Base-by-base conservation (phyloP, 2,888 invertebrate species). In the Mamestra brassicae region DNA sequence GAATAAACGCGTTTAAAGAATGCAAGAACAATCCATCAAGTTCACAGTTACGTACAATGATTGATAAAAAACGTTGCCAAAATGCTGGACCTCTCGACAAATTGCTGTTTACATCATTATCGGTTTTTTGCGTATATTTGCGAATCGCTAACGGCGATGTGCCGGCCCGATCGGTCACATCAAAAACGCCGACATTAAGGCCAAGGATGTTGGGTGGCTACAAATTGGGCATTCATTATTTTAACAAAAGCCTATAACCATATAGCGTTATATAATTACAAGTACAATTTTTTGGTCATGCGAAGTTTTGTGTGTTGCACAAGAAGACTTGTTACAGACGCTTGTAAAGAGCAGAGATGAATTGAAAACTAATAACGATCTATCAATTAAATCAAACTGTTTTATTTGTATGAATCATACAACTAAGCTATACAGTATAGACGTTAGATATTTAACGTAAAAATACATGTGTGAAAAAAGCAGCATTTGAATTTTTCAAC, bases 151-250 rank as follows among this genome's bases (percentile, higher is more conserved):
- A 94, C 92, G 90, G 93, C 93, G 84, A 83, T 86, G 87, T 83
- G 88, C 85, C 87, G 86, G 86, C 80, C 83, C 81, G 83, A 86
- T 87, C 89, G 89, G 89, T 89, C 90, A 90, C 93, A 91, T 94
- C 94, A 94, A 94, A 95, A 92, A 89, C 84, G 85, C 93, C 92
- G 93, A 88, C 93, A 94, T 94, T 95, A 94, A 93, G 93, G 94
- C 91, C 94, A 94, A 94, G 94, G 95, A 93, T 93, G 81, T 87
- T 92, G 88, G 86, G 88, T 92, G 88, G 88, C 86, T 90, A 92
- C 92, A 92, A 93, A 94, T 94, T 93, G 92, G 92, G 90, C 91
- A 91, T 93, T 94, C 93, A 92, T 94, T 93, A 93, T 92, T 90
- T 93, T 92, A 93, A 93, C 93, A 95, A 94, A 94, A 94, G 91